Evolutionary conservation across 2,797 vertebrate species (phyloP).

Genomic region (Philypnodon macrostomus): DNA sequence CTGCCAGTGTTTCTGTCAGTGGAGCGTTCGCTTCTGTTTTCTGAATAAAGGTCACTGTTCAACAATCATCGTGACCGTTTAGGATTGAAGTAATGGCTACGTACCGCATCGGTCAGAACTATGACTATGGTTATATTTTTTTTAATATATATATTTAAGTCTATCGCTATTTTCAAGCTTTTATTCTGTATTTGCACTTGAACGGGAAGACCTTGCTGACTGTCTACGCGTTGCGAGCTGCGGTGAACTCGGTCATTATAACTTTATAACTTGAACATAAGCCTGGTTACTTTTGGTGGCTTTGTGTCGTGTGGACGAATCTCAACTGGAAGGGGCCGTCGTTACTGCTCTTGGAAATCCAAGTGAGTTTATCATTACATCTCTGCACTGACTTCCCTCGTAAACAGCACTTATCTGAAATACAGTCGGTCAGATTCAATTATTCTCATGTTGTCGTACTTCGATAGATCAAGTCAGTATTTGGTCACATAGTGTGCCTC

Average conservation of each 20-base stretch:
- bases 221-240: too few relatives aligned
- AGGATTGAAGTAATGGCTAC: too few relatives aligned
- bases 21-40: conserved; percentile 4
- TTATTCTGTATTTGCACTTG: not conserved
- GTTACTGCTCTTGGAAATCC: not conserved
- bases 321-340: not conserved
- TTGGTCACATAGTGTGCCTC: not conserved
- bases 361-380: not conserved
- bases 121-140: too few relatives aligned
- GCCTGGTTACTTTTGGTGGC: not conserved
- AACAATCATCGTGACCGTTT: too few relatives aligned
- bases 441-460: too few relatives aligned
- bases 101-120: too few relatives aligned
- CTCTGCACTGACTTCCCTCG: not conserved
- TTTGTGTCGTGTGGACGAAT: not conserved
- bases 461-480: too few relatives aligned
- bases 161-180: not conserved
- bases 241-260: too few relatives aligned
- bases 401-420: not conserved
- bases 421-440: not conserved
- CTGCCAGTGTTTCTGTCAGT: conserved; percentile 29
- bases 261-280: too few relatives aligned
- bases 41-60: conserved; percentile 18
- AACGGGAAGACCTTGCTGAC: not conserved
- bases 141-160: too few relatives aligned